Percentiles rank a stretch among this genome's conserved stretches.
phyloP scores from a whole-genome alignment of 2,888 invertebrate genomes.

The Octonoba sinensis region DNA sequence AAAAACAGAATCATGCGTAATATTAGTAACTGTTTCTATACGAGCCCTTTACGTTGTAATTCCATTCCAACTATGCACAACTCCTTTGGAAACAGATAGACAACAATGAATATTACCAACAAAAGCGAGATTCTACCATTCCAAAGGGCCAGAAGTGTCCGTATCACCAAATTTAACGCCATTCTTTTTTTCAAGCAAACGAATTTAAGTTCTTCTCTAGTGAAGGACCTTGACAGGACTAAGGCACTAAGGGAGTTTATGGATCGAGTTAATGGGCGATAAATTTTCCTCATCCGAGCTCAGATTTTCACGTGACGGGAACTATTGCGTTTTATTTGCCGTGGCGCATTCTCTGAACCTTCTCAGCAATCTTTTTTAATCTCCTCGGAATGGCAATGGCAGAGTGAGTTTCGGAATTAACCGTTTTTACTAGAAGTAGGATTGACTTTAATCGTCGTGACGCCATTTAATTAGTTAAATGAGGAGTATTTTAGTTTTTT shows the following conservation, averaged over 20 bases:
- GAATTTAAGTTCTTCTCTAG: slow-evolving; percentile 52
- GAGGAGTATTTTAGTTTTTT: slow-evolving; percentile 15
- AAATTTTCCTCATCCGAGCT: slow-evolving; percentile 46
- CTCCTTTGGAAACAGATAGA: no score
- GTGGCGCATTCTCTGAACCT: no score
- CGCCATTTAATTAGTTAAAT: slow-evolving; percentile 46
- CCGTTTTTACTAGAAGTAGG: slow-evolving; percentile 29
- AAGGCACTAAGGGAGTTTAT: slow-evolving; percentile 51
- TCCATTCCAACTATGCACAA: no score
- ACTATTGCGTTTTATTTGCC: slow-evolving; percentile 48
- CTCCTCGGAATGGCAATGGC: slow-evolving; percentile 22
- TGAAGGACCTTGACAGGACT: slow-evolving; percentile 54
- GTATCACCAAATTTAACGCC: slow-evolving; percentile 21
- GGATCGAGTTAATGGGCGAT: slow-evolving; percentile 61
- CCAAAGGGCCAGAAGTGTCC: background rate
- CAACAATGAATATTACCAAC: no score
- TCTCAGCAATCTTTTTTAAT: no score
- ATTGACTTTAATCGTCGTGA: slow-evolving; percentile 36
- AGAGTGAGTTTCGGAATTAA: slow-evolving; percentile 47
- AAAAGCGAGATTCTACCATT: no score
- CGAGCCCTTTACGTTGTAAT: no score
- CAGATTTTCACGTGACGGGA: slow-evolving; percentile 33
- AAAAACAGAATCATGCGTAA: no score
- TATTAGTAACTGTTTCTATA: no score
- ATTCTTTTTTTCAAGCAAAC: slow-evolving; percentile 19